A percentile compares a stretch with the other conserved stretches of the same genome.
Evolutionary conservation across 2,797 vertebrate species (phyloP).

Genomic region (Premnoplex brunnescens): DNA sequence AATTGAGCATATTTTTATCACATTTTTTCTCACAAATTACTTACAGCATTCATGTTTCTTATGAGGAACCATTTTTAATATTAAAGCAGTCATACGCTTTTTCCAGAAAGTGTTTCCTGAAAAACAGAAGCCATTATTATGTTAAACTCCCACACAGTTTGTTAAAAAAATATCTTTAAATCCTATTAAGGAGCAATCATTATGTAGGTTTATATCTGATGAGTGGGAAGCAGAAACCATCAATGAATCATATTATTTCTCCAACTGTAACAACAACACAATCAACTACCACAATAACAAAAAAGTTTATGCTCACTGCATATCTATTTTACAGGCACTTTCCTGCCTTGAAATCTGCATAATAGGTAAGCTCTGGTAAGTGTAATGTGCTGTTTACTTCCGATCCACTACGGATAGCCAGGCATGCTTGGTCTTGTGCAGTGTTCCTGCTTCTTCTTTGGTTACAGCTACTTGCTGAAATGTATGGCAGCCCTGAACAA

Average conservation of each 20-base stretch:
- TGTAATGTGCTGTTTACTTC: neutral
- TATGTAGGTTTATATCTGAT: constrained; percentile 39
- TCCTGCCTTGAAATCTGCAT: constrained; percentile 6
- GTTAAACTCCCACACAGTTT: constrained; percentile 61
- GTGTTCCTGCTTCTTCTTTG: neutral
- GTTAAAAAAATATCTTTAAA: constrained; percentile 70
- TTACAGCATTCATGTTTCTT: neutral
- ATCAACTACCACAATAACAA: constrained; percentile 12
- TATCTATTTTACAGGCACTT: constrained; percentile 11
- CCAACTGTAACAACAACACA: neutral
- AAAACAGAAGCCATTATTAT: constrained; percentile 46
- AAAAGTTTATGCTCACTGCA: neutral
- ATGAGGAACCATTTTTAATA: constrained; percentile 17
- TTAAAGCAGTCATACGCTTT: constrained; percentile 17
- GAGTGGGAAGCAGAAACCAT: constrained; percentile 56
- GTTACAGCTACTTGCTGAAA: neutral
- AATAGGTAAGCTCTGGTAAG: neutral
- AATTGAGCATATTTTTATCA: constrained; percentile 19
- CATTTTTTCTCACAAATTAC: constrained; percentile 25
- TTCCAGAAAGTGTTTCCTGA: constrained; percentile 50
- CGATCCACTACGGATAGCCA: neutral
- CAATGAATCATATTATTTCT: constrained; percentile 59
- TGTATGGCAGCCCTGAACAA: neutral
- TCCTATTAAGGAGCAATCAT: constrained; percentile 64
- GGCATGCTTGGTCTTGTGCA: neutral